Base-by-base conservation (phyloP, 2,797 vertebrate species). In the Arctocebus calabarensis region DNA sequence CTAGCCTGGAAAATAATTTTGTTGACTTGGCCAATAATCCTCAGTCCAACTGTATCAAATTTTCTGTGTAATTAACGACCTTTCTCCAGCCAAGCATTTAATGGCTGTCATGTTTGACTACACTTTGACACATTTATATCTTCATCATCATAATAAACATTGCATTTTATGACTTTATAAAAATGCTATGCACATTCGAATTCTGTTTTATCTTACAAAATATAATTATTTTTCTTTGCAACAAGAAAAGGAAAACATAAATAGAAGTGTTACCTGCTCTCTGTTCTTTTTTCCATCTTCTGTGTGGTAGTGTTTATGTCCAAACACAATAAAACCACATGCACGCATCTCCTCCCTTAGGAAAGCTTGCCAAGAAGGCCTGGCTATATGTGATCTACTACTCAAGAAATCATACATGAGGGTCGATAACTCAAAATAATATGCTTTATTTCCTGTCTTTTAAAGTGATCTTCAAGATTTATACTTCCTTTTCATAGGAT, bases 21-120 rank as follows among this genome's bases (percentile, higher is more conserved):
- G 82, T 97, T 96, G 78, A 94, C 57, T 90, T 94, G 78, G 40
- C n/a, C 75, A 92, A 88, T 94, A 97, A 96, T 95, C 71, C 92
- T 93, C 82, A 92, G 89, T 93, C 61, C 87, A 97, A 88, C 93
- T 94, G 68, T 89, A 93, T 97, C 97, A 96, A 97, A 97, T 96
- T 62, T 78, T 78, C 89, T 96, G 82, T 94, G 74, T 96, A 96
- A 97, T 97, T 97, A 96, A 97, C 90, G 78, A 88, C 88, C 87
- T 64, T 97, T 70, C 91, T 96, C 48, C 95, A 97, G 40, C 75
- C 94, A 91, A 90, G 91, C 95, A 88, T 96, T 96, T 96, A 97
- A 96, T 93, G 78, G 64, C 64, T 96, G 92, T 96, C 97, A 92
- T 97, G 95, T 97, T 78, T 96, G 95, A 96, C 91, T 96, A 82